These are phyloP conservation scores for Ataeniobius toweri DNA, from an alignment of 2,797 vertebrate species.

Conservation along the genomic window DNA sequence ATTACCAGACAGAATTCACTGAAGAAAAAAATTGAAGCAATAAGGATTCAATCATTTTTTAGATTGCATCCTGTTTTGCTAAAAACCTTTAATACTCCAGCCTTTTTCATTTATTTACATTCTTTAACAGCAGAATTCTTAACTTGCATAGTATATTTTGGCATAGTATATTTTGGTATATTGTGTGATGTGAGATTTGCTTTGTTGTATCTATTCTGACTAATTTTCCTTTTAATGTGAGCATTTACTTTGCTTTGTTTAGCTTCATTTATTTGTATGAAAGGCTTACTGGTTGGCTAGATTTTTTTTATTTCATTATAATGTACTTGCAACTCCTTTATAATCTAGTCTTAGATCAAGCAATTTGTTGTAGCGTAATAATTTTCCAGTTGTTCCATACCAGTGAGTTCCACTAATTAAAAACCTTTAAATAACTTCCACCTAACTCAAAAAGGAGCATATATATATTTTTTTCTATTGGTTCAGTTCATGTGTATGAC, in stretches of 20 bases:
- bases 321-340: background rate
- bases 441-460: conserved; percentile 20
- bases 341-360: background rate
- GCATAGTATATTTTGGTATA: background rate
- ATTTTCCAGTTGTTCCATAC: background rate
- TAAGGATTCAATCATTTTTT: too few relatives aligned
- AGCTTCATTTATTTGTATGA: too few relatives aligned
- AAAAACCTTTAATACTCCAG: too few relatives aligned
- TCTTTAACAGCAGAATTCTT: background rate
- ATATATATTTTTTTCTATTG: conserved; percentile 19
- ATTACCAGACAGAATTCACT: too few relatives aligned
- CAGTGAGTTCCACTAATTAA: background rate
- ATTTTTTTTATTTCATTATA: background rate
- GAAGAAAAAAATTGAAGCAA: too few relatives aligned
- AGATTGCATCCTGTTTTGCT: too few relatives aligned
- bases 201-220: background rate
- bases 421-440: conserved; percentile 30
- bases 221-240: background rate
- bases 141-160: background rate
- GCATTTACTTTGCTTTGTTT: too few relatives aligned
- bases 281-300: background rate
- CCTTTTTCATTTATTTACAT: too few relatives aligned
- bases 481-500: conserved; percentile 53
- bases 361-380: background rate
- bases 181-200: background rate